Base-by-base conservation (phyloP, 2,888 invertebrate species). In the Melinaea marsaeus region DNA sequence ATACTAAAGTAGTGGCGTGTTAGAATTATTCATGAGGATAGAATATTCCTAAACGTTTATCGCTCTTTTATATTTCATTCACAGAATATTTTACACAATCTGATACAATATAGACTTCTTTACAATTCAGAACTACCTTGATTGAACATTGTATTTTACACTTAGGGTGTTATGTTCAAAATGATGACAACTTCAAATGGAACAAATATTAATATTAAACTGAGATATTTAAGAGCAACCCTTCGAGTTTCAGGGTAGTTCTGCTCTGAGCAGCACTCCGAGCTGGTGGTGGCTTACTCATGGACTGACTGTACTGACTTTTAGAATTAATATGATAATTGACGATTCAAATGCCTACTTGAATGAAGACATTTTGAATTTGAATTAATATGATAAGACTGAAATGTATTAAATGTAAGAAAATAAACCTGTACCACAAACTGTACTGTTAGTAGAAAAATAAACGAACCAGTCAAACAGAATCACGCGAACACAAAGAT, bases 61-160 rank as follows among this genome's bases (percentile, higher is more conserved):
- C 32, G 9, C 51, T 6, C 32, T 32, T 7, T 51, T 22, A 51
- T 22, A 22, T 51, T 51, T 51, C 6, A 51, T 51, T 51, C 51
- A 51, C 32, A 51, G 51, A 51, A 51, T 51, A 51, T 51, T 51
- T 51, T 32, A 51, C 32, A 51, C 22, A 51, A 51, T 51, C 51
- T 22, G 51, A 51, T 5, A 6, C 13, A 51, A 22, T 6, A 22
- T 4, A 32, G 2, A 51, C 51, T 51, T 13, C 2, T 48, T 32
- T 51, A 22, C 51, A 51, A 32, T 51, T 13, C 22, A 51, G 4
- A 22, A 4, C 13, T 22, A 22, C 13, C 22, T 51, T 22, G 51
- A 51, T 7, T 22, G 1, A 22, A 13, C 22, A 22, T 9, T 32
- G 32, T 51, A 51, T 7, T 51, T 51, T 32, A 32, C n/a, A 46